Base-by-base conservation (phyloP, 2,888 invertebrate species). In the Unio delphinus region DNA sequence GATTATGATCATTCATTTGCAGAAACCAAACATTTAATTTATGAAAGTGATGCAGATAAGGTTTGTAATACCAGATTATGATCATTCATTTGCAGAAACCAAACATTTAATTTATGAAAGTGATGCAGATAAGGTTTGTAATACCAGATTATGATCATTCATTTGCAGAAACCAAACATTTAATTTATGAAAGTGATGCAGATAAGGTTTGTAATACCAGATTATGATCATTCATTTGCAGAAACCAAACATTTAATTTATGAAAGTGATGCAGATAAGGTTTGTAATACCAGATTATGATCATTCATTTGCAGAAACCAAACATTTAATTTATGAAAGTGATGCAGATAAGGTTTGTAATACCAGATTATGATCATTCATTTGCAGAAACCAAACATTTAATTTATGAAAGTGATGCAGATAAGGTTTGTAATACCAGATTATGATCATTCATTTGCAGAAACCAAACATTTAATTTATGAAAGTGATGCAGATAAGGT, bases 1-100 rank as follows among this genome's bases (percentile, higher is more conserved):
- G 97, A 98, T 90, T 99, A 97, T 90, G 98, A 99, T 91, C 98
- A 98, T 91, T 96, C 98, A 0, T 96, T 96, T 87, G 97, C 98
- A 1, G 99, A 99, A 91, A 95, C 98, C 11, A 94, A 95, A 72
- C 99, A 99, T 91, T 92, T 99, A 63, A 94, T 99, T 78, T 96
- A 95, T 90, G 97, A 98, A 90, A 95, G 98, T 0, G 99, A 99
- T 90, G 91, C 92, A 0, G 95, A 99, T 91, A 94, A 94, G 89
- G 91, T n/a, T n/a, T n/a, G n/a, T n/a, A n/a, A n/a, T n/a, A 1
- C 93, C 95, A 0, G 97, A 98, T 90, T 99, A 97, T 90, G 98
- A 99, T 91, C 98, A 98, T 91, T 96, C 98, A 0, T 96, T 96
- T 87, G 97, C 98, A 1, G 99, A 99, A 91, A 95, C 98, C 11